Evolutionary conservation across 2,113 vertebrate genomes (phyloP).

Genomic region (Pelecanoides urinatrix): DNA sequence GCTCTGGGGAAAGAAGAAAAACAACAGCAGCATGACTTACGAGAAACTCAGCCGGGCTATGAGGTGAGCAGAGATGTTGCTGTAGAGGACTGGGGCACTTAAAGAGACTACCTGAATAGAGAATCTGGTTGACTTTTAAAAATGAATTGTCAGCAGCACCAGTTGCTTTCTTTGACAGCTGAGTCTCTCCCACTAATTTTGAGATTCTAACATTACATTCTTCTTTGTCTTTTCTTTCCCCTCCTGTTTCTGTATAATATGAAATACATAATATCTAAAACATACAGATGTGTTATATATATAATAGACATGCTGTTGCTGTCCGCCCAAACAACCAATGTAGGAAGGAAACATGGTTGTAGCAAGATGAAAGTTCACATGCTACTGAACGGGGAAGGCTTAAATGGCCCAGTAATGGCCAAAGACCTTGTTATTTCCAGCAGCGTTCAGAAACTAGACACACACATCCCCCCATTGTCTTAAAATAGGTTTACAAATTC

Average conservation of each 20-base stretch:
- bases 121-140: neutral
- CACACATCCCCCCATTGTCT: neutral
- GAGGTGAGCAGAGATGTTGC: slow-evolving; percentile 79
- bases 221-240: neutral
- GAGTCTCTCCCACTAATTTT: neutral
- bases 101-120: neutral
- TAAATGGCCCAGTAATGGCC: neutral
- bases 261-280: neutral
- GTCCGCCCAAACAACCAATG: neutral
- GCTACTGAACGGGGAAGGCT: neutral
- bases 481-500: neutral
- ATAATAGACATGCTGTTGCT: neutral
- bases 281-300: neutral
- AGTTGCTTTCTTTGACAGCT: neutral
- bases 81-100: neutral
- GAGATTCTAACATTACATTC: neutral
- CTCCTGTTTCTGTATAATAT: neutral
- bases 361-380: neutral
- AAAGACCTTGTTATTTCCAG: neutral
- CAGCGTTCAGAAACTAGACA: neutral
- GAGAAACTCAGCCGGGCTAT: slow-evolving; percentile 98
- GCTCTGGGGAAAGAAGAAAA: slow-evolving; percentile 98
- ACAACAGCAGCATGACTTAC: slow-evolving; percentile 98
- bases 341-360: neutral
- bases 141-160: neutral